Base-by-base conservation (phyloP, 2,888 invertebrate species). In the Protonemura montana region DNA sequence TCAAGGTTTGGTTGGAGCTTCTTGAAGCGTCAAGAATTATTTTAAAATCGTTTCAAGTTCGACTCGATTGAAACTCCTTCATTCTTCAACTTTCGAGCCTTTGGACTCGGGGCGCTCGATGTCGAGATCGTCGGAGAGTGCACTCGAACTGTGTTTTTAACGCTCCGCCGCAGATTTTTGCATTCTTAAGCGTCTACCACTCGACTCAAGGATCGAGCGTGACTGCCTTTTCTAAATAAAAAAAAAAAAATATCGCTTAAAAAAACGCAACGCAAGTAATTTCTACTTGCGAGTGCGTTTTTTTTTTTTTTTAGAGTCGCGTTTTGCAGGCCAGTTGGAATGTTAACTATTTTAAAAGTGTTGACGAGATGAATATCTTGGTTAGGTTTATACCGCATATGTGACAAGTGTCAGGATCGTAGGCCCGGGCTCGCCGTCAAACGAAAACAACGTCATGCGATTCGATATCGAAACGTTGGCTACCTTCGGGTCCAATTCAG, bases 181-280 rank as follows among this genome's bases (percentile, higher is more conserved):
- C 59, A 21, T 59, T 59, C 59, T n/a, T 30, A n/a, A 30, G 59
- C 76, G 76, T 41, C 85, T 21, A 25, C 26, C 76, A 16, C 59
- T 59, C 59, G 59, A 59, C 13, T 21, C 59, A 21, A 7, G 59
- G 1, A 10, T 10, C 59, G 59, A 59, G 42, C 84, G 85, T 85
- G 81, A 81, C 87, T 85, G 87, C 87, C 87, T 87, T 87, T 87
- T 87, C 82, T 82, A 77, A 3, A 35, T 78, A 35, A 76, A 21
- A 85, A 81, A 28, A 80, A 1, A 80, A 30, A 28, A 81, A 81
- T 21, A 30, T 30, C 3, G 21, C 2, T 2, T 29, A 6, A 81
- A 13, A 81, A 13, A 78, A 2, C 59, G 59, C 21, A 21, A 59
- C 59, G 59, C 1, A 59, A 10, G 59, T 59, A 59, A 59, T 10